These are phyloP conservation scores for Tor tambroides DNA, from an alignment of 2,113 vertebrate species.

Conservation along the genomic window DNA sequence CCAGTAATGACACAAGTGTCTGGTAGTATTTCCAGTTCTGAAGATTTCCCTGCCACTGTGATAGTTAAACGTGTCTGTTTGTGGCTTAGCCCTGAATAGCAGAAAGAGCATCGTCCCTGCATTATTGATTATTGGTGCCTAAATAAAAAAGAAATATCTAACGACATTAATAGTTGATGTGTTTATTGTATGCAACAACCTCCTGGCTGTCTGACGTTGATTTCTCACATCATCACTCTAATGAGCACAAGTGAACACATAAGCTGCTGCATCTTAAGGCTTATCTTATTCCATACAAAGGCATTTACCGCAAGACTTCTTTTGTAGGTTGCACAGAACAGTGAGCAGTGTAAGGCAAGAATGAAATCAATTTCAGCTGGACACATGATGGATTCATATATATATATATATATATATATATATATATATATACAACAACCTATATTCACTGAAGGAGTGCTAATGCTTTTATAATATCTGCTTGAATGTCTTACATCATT, in stretches of 20 bases:
- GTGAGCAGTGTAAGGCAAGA: constrained; percentile 27
- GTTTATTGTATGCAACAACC: constrained; percentile 6
- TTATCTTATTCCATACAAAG: constrained; percentile 24
- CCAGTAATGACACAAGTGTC: neutral
- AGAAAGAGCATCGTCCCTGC: neutral
- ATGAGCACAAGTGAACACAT: constrained; percentile 11
- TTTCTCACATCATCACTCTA: neutral
- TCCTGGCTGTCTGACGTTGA: neutral
- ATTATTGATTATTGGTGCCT: constrained; percentile 36
- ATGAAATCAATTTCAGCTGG: constrained; percentile 47
- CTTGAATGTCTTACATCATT: neutral
- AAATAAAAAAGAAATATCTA: constrained; percentile 42
- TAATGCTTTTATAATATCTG: constrained; percentile 22
- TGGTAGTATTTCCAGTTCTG: neutral
- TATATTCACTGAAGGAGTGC: constrained; percentile 22
- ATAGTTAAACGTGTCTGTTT: constrained; percentile 23
- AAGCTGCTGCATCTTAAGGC: constrained; percentile 13
- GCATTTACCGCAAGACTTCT: constrained; percentile 48
- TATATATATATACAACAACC: neutral
- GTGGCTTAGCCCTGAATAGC: constrained; percentile 19
- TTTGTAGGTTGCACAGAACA: constrained; percentile 42
- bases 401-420: too few relatives aligned
- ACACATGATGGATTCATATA: constrained; percentile 51
- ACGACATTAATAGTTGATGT: neutral
- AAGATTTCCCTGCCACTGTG: constrained; percentile 8